Evolutionary conservation across 1,140 invertebrate species (phyloP).

Genomic region (Brachystomella parvula): DNA sequence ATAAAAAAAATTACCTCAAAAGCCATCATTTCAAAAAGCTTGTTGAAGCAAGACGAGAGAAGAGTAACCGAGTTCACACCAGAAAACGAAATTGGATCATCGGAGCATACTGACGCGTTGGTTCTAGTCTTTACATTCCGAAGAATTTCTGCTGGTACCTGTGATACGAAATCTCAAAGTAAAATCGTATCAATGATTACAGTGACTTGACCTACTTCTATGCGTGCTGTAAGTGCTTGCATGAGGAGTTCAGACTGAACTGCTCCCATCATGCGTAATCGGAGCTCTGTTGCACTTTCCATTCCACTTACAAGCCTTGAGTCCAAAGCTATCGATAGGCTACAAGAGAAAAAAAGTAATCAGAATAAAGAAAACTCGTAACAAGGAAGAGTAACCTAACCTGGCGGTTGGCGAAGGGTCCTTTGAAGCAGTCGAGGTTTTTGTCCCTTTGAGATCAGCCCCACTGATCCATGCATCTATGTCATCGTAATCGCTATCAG

Average conservation of each 20-base stretch:
- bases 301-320: conserved; percentile 40
- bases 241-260: conserved; percentile 34
- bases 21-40: conserved; percentile 36
- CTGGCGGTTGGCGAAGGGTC: background rate
- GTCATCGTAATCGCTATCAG: conserved; percentile 62
- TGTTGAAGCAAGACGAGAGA: conserved; percentile 25
- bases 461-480: no score
- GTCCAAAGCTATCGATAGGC: conserved; percentile 40
- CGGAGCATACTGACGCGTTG: background rate
- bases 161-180: background rate
- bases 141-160: conserved; percentile 23
- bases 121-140: conserved; percentile 14
- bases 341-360: conserved; percentile 10
- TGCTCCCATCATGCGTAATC: conserved; percentile 39
- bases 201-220: conserved; percentile 16
- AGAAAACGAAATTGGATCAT: background rate
- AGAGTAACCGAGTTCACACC: conserved; percentile 21
- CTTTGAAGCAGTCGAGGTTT: background rate
- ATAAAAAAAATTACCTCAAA: conserved; percentile 28
- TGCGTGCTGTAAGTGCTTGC: conserved; percentile 25
- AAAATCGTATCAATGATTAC: background rate
- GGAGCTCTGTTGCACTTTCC: conserved; percentile 38
- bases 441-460: background rate
- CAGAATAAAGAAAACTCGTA: background rate
- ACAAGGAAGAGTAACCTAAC: background rate